Evolutionary conservation across 2,113 vertebrate species (phyloP), one percentile per base, ranked within the genome.

Genomic region (Caretta caretta): DNA sequence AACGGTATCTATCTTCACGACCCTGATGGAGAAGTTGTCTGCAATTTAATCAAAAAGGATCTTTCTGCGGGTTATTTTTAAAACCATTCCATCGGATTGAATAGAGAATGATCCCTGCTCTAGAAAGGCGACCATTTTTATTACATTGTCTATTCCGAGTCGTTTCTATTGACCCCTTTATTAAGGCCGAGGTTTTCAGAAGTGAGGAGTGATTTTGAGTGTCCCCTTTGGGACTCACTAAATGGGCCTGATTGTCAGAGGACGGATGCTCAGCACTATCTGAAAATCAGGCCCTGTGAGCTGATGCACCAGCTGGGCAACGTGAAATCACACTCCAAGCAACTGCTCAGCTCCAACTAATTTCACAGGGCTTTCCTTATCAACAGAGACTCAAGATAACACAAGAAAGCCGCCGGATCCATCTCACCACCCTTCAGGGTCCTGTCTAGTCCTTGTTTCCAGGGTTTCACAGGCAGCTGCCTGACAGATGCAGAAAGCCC

Each of bases 21-120:
- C 9, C n/a, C n/a, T 10, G 10, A 57, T 1, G 0, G 2, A 6
- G 10, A 38, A 75, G 0, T 22, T n/a, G 22, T 7, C 31, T 48
- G 57, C 9, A 27, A 20, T 0, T 49, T 2, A 10, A 42, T 25
- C 59, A 50, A 48, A 69, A 69, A 42, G 7, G 17, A 11, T 84
- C 78, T 53, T 27, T 50, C 84, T 20, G 0, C 13, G 38, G 87
- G 35, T 78, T 89, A 10, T 35, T 92, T 62, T 38, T 10, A 38
- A 49, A 8, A 2, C 59, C 72, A 72, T 54, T 50, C 51, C 31
- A 0, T 4, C 50, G 75, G 0, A 25, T 46, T 42, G 89, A 9
- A 31, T 88, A 1, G 59, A 76, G 91, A 76, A 46, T 76, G 1
- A 29, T 6, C 48, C 69, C 80, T 57, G 10, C 69, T 38, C n/a